These are phyloP conservation scores for Dioctria rufipes DNA, from an alignment of 2,888 invertebrate genomes.

Conservation along the genomic window DNA sequence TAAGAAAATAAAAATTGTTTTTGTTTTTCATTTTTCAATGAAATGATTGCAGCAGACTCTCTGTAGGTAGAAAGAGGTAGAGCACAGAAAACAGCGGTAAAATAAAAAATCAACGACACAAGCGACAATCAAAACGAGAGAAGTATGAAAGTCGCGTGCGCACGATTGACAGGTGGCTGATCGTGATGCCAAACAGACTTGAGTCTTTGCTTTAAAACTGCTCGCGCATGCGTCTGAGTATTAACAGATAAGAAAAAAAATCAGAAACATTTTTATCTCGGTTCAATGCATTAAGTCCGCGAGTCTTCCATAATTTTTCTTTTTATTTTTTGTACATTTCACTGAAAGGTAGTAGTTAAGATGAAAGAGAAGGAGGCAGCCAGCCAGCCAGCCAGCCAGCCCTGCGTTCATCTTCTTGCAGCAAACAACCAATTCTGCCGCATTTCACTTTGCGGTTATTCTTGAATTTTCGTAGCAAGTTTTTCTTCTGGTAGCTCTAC, in stretches of 20 bases:
- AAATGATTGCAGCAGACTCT: no score
- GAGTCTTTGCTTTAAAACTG: background rate
- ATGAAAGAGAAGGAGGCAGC: background rate
- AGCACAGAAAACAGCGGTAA: background rate
- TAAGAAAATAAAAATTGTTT: no score
- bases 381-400: background rate
- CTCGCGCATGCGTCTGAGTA: conserved; percentile 33
- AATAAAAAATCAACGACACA: conserved; percentile 40
- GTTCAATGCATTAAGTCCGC: conserved; percentile 43
- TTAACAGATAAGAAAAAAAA: conserved; percentile 3
- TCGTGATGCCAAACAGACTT: conserved; percentile 28
- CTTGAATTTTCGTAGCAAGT: conserved; percentile 50
- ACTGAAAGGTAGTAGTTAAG: conserved; percentile 32
- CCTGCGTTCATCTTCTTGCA: conserved; percentile 12
- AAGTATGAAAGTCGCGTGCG: conserved; percentile 59
- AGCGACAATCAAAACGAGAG: conserved; percentile 51
- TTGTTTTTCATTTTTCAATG: no score
- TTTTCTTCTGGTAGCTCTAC: conserved; percentile 16
- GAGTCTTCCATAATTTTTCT: background rate
- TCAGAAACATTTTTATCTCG: background rate
- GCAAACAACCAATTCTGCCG: conserved; percentile 19
- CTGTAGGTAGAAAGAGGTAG: no score
- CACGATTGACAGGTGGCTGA: conserved; percentile 59
- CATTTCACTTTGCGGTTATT: conserved; percentile 53
- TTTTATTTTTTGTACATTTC: background rate